These are phyloP conservation scores for Tympanoctomys barrerae DNA, from an alignment of 2,797 vertebrate species.

Conservation along the genomic window DNA sequence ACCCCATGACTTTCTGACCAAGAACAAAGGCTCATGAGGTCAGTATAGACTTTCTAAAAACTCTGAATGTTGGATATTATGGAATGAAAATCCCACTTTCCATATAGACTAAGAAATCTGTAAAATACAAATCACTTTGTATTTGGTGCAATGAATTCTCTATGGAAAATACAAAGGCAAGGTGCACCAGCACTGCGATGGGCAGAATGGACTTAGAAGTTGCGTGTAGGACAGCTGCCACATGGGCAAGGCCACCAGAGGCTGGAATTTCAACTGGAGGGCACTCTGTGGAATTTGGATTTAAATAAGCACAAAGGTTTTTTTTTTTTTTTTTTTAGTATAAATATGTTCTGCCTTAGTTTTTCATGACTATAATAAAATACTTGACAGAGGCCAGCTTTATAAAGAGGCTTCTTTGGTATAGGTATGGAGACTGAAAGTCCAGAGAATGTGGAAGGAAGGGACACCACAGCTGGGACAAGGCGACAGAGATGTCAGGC, in stretches of 20 bases:
- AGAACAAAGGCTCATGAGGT: background rate
- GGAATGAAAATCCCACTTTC: background rate
- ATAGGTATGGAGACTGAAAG: background rate
- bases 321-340: background rate
- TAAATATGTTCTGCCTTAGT: background rate
- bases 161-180: background rate
- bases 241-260: background rate
- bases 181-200: background rate
- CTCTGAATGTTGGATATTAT: background rate
- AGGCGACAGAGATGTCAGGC: background rate
- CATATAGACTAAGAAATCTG: background rate
- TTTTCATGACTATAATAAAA: background rate
- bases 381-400: background rate
- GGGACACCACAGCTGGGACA: background rate
- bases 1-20: background rate
- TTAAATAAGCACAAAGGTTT: conserved; percentile 32
- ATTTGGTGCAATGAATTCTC: background rate
- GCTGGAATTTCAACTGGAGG: background rate
- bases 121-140: background rate
- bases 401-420: background rate
- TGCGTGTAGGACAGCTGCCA: background rate
- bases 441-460: background rate
- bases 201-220: background rate
- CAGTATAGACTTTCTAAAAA: background rate
- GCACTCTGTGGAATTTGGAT: background rate